Percentiles rank a stretch among this genome's conserved stretches.
Evolutionary conservation across 2,113 vertebrate genomes (phyloP).

Genomic region (Cryptotis parvus): DNA sequence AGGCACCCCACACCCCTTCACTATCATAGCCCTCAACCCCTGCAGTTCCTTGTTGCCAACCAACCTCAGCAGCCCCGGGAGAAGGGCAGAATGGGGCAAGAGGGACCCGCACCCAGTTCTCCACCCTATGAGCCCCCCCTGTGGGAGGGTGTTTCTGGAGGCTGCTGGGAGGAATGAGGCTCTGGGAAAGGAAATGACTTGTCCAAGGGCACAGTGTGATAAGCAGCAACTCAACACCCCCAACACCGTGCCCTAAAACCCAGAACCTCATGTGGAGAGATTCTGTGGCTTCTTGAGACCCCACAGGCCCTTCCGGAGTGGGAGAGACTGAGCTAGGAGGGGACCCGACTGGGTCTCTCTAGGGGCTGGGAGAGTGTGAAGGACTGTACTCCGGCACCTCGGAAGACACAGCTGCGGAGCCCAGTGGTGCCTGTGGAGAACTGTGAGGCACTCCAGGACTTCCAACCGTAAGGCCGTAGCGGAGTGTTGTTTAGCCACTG

Average conservation of each 20-base stretch:
- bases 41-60: neutral
- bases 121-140: neutral
- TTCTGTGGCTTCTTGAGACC: neutral
- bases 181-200: too few relatives aligned
- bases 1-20: neutral
- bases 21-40: too few relatives aligned
- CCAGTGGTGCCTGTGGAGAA: neutral
- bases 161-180: too few relatives aligned
- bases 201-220: too few relatives aligned
- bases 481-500: neutral
- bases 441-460: neutral
- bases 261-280: neutral
- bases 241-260: too few relatives aligned
- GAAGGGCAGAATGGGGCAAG: neutral
- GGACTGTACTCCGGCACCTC: neutral
- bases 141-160: neutral
- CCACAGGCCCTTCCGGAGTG: neutral
- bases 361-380: neutral
- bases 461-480: neutral
- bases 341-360: too few relatives aligned
- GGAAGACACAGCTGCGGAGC: too few relatives aligned
- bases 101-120: too few relatives aligned
- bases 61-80: neutral
- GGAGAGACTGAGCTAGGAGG: neutral
- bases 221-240: too few relatives aligned